Base-by-base conservation (phyloP, 2,888 invertebrate genomes). In the Drosophila rellima region DNA sequence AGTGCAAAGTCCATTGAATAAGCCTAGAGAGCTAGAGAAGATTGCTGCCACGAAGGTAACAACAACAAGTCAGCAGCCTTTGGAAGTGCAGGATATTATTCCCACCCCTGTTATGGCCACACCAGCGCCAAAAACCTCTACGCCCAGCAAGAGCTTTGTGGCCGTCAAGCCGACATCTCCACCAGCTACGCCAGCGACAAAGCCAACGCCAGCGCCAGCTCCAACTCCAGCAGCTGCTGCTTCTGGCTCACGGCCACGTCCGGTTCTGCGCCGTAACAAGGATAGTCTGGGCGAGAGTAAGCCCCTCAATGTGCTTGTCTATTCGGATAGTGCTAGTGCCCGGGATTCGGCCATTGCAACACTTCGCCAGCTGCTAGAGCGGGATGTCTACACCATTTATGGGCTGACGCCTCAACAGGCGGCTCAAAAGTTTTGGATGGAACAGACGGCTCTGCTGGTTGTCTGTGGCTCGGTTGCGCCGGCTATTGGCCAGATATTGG, bases 281-380 rank as follows among this genome's bases (percentile, higher is more conserved):
- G 87, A 91, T 56, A 91, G 90, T 57, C 61, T 91, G 17, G 87
- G 76, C 20, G 88, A 90, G 85, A 93, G 94, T 2, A 96, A 96
- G 91, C 96, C 97, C 48, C 96, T 96, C 3, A 97, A 96, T 93
- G 94, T 97, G 84, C 93, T 97, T 68, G 96, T 97, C 78, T 97
- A 96, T 92, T 96, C 96, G 2, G 97, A 97, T 91, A 96, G 96
- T 91, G 91, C 94, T 63, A 94, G 94, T 26, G 95, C 96, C 47
- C 94, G 95, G 80, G 96, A 96, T 80, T 96, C 95, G 91, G 95
- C 96, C 57, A 95, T 95, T 88, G 93, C 94, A 26, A 95, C 96
- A 23, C 93, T 97, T 50, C 94, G 94, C 67, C 94, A 94, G 78
- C 95, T 96, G 61, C 93, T 97, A 68, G 95, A 96, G 91, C 94